A percentile compares a stretch with the other conserved stretches of the same genome.
These are phyloP conservation scores for Eunapius fragilis DNA, from an alignment of 37 sponge, comb jelly and placozoan genomes.

Conservation along the genomic window DNA sequence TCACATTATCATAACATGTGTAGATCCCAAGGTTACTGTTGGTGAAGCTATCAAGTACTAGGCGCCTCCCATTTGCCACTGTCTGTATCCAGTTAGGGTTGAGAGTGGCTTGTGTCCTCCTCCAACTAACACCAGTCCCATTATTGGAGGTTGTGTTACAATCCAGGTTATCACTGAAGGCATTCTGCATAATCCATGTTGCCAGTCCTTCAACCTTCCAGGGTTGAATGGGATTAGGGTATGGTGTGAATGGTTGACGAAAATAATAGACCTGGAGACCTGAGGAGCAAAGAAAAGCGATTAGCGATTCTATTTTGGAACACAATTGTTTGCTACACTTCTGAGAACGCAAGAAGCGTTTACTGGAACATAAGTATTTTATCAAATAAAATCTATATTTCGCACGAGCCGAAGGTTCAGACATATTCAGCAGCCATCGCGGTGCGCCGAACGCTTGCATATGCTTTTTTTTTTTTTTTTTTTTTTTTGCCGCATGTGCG, in stretches of 20 bases:
- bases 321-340: too few species aligned
- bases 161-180: background rate
- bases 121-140: slow-evolving; percentile 21
- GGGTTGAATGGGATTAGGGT: background rate
- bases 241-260: background rate
- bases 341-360: too few species aligned
- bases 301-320: too few species aligned
- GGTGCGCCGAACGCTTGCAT: too few species aligned
- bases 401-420: too few species aligned
- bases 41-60: background rate
- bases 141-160: slow-evolving; percentile 33
- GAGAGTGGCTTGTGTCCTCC: background rate
- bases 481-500: too few species aligned
- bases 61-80: background rate
- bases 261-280: background rate
- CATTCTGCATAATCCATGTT: background rate
- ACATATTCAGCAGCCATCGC: too few species aligned
- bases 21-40: slow-evolving; percentile 20
- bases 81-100: background rate
- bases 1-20: slow-evolving; percentile 11
- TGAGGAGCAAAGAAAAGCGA: background rate
- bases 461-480: too few species aligned
- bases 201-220: slow-evolving; percentile 48
- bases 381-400: too few species aligned
- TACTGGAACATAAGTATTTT: too few species aligned